phyloP scores from a whole-genome alignment of 2,888 invertebrate genomes.

The Augochlorella aurata region DNA sequence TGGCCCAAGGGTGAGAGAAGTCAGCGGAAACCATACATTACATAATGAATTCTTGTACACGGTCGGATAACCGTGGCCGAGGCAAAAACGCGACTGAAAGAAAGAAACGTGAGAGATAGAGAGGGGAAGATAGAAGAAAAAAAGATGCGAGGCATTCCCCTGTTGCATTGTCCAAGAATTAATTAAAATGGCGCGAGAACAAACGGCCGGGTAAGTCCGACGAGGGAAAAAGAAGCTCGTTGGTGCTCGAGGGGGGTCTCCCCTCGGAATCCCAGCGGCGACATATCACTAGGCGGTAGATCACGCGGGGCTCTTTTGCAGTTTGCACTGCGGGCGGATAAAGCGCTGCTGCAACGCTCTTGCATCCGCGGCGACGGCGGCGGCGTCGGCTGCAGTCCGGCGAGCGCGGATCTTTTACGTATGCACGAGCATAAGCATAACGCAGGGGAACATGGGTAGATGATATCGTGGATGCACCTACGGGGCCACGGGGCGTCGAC shows the following conservation, averaged over 20 bases:
- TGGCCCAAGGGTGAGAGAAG: constrained; percentile 15
- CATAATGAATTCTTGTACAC: constrained; percentile 50
- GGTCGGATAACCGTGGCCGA: constrained; percentile 37
- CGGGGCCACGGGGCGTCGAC: constrained; percentile 77
- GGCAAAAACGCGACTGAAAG: constrained; percentile 22
- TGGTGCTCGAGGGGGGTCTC: constrained; percentile 27
- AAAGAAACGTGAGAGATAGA: background rate
- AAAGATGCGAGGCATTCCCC: constrained; percentile 23
- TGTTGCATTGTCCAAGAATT: constrained; percentile 51
- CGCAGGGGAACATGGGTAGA: constrained; percentile 79
- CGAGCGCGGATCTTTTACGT: constrained; percentile 66
- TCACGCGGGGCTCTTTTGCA: constrained; percentile 61
- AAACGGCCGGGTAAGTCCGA: constrained; percentile 38
- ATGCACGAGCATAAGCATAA: constrained; percentile 79
- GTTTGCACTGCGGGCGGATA: constrained; percentile 62
- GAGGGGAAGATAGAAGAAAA: background rate
- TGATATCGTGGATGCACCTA: constrained; percentile 80
- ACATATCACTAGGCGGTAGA: constrained; percentile 64
- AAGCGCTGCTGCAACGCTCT: constrained; percentile 43
- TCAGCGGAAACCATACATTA: constrained; percentile 38
- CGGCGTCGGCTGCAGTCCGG: constrained; percentile 46
- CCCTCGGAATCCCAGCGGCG: constrained; percentile 64
- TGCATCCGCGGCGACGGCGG: background rate
- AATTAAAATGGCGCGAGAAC: constrained; percentile 58
- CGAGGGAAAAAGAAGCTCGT: constrained; percentile 36